Conservation (phyloP, 2,113 vertebrate genomes). For the Syngnathus scovelli region DNA sequence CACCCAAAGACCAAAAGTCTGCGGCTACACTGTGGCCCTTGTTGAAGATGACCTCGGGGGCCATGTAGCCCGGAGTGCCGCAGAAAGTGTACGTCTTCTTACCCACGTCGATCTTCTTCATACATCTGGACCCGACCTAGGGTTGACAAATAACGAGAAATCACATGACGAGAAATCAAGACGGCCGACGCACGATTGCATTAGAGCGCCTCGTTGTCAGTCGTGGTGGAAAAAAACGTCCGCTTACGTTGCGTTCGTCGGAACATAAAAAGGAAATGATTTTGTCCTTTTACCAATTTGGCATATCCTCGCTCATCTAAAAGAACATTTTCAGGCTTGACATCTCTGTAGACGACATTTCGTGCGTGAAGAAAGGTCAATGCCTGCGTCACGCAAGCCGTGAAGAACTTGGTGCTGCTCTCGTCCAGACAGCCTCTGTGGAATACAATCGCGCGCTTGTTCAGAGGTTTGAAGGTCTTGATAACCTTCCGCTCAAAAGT, state of each 20-base stretch:
- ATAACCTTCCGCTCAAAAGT: not conserved
- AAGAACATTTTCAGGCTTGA: conserved; percentile 73
- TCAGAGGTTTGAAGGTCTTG: conserved; percentile 8
- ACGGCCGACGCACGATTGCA: too few relatives aligned
- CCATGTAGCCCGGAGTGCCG: conserved; percentile 68
- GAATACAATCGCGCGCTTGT: not conserved
- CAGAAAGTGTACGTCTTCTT: conserved; percentile 76
- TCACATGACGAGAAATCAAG: too few relatives aligned
- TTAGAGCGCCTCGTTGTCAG: too few relatives aligned
- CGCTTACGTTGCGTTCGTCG: not conserved
- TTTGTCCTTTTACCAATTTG: conserved; percentile 65
- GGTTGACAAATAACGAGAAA: not conserved
- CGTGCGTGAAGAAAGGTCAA: conserved; percentile 65
- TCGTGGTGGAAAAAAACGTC: not conserved
- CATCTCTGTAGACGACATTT: conserved; percentile 68
- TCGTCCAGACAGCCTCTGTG: conserved; percentile 66
- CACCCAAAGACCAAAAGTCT: conserved; percentile 73
- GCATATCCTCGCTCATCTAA: conserved; percentile 71
- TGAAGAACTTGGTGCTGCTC: conserved; percentile 63
- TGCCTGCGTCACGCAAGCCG: conserved; percentile 70
- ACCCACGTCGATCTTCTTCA: conserved; percentile 63
- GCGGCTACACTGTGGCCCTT: conserved; percentile 61
- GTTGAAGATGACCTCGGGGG: conserved; percentile 71
- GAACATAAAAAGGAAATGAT: not conserved
- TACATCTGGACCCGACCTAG: conserved; percentile 68